These are phyloP conservation scores for Percopsis omiscomaycus DNA, from an alignment of 2,797 vertebrate genomes.

Conservation along the genomic window DNA sequence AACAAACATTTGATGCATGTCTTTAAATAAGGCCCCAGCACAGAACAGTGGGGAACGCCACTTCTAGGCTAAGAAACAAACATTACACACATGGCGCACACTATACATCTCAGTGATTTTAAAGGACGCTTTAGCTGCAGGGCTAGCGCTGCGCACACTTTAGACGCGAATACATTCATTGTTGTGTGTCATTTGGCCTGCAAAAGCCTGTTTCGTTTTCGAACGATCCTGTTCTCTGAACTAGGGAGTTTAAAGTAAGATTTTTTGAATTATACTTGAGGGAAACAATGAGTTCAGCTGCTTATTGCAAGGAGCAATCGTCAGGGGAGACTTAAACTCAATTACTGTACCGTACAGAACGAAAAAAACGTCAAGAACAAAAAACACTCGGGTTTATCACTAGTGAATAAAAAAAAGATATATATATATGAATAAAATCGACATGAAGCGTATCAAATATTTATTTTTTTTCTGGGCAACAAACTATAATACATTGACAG, in stretches of 20 bases:
- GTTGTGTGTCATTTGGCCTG: constrained; percentile 93
- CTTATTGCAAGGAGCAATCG: constrained; percentile 97
- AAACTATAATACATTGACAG: constrained; percentile 99
- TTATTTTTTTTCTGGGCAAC: constrained; percentile 99
- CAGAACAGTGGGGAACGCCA: constrained; percentile 41
- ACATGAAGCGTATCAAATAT: constrained; percentile 99
- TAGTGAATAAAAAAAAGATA: constrained; percentile 85
- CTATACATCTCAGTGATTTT: constrained; percentile 69
- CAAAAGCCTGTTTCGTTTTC: constrained; percentile 84
- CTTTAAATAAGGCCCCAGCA: constrained; percentile 58
- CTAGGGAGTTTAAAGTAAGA: constrained; percentile 92
- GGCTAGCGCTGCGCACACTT: constrained; percentile 72
- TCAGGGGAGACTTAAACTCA: constrained; percentile 98
- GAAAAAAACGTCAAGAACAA: constrained; percentile 86
- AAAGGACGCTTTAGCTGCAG: constrained; percentile 74
- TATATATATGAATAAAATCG: constrained; percentile 82
- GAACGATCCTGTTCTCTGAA: constrained; percentile 92
- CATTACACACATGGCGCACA: constrained; percentile 55
- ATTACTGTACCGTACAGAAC: constrained; percentile 96
- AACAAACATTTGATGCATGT: constrained; percentile 68
- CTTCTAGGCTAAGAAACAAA: constrained; percentile 66
- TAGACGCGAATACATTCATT: constrained; percentile 78
- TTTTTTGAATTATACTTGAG: constrained; percentile 87
- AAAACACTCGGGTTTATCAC: constrained; percentile 85
- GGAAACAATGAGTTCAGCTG: constrained; percentile 98